These are phyloP conservation scores for Ectropis grisescens DNA, from an alignment of 1,140 invertebrate genomes.

Conservation along the genomic window DNA sequence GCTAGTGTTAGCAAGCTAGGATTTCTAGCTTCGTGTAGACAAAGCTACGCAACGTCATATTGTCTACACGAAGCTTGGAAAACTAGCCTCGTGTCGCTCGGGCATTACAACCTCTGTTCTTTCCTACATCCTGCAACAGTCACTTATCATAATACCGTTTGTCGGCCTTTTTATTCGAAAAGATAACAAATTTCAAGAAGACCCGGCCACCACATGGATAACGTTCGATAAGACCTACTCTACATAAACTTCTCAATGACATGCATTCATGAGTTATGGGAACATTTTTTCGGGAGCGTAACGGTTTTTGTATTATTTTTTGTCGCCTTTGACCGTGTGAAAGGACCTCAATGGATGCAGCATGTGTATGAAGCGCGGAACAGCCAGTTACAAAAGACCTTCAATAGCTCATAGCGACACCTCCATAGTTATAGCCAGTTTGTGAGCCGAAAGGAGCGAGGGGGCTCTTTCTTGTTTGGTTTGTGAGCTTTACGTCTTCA, in stretches of 20 bases:
- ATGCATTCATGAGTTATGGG: constrained; percentile 59
- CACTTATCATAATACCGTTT: no score
- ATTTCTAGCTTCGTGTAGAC: no score
- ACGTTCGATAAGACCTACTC: no score
- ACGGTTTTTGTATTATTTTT: constrained; percentile 68
- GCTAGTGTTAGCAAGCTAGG: no score
- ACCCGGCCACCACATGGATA: no score
- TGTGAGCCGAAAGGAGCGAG: constrained; percentile 8
- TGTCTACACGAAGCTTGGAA: no score
- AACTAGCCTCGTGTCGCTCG: no score
- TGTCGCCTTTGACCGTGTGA: constrained; percentile 62
- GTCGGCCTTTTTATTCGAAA: no score
- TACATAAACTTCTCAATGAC: constrained; percentile 36
- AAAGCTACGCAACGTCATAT: no score
- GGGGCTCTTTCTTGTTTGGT: constrained; percentile 27
- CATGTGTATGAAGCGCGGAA: constrained; percentile 40
- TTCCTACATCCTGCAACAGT: no score
- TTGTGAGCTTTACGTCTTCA: constrained; percentile 31
- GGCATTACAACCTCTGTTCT: no score
- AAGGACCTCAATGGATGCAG: constrained; percentile 59
- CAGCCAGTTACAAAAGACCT: constrained; percentile 31
- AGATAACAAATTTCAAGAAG: no score
- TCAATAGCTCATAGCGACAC: constrained; percentile 13
- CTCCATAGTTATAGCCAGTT: background rate
- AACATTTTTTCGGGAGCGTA: constrained; percentile 60